These are phyloP conservation scores for Drosophila subpulchrella DNA, from an alignment of 1,140 invertebrate species.

Conservation along the genomic window DNA sequence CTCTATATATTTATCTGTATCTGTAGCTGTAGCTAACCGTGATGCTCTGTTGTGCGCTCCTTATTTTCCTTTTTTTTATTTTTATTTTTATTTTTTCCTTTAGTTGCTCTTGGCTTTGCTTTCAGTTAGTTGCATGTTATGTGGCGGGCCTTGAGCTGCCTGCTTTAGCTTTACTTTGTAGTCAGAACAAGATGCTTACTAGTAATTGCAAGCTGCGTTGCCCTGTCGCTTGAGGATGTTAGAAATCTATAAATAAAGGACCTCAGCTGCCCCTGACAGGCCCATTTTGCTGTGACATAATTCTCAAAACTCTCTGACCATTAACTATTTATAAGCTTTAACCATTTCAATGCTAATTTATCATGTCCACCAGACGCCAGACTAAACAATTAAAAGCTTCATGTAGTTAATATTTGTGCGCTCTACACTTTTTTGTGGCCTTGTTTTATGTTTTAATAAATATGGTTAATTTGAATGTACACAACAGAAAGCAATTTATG, in stretches of 20 bases:
- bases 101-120: constrained; percentile 60
- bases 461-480: constrained; percentile 23
- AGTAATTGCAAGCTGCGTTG: constrained; percentile 8
- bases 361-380: constrained; percentile 21
- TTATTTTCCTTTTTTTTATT: constrained; percentile 46
- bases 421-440: constrained; percentile 16
- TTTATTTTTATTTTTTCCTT: constrained; percentile 54
- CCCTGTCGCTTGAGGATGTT: not conserved
- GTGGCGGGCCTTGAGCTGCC: constrained; percentile 27
- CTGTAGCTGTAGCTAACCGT: constrained; percentile 45
- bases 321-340: constrained; percentile 20
- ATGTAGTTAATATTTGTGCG: constrained; percentile 31
- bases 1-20: constrained; percentile 37
- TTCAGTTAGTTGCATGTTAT: constrained; percentile 60
- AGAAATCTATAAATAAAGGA: constrained; percentile 21
- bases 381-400: constrained; percentile 38
- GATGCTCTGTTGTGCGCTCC: constrained; percentile 39
- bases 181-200: not conserved
- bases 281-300: not conserved
- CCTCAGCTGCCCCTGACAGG: constrained; percentile 10
- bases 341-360: constrained; percentile 33
- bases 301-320: not conserved
- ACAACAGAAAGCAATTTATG: constrained; percentile 30
- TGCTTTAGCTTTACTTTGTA: constrained; percentile 21
- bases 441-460: constrained; percentile 28